phyloP scores from a whole-genome alignment of 1,140 invertebrate genomes.

The Zaprionus ghesquierei region DNA sequence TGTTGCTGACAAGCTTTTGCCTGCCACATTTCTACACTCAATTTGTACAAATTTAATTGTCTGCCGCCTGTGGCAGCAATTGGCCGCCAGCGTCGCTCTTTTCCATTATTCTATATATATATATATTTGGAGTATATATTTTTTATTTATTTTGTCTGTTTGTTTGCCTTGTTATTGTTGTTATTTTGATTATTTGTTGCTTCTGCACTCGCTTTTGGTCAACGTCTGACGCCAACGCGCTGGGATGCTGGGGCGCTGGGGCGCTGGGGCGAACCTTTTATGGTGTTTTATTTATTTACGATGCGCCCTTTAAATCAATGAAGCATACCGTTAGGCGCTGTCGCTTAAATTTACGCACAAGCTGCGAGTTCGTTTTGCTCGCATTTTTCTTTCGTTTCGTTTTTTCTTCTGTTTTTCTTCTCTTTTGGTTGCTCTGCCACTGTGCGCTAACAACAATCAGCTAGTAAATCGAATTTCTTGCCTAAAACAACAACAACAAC shows the following conservation, averaged over 20 bases:
- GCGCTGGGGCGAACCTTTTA: conserved; percentile 50
- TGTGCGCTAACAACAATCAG: conserved; percentile 72
- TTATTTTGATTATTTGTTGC: conserved; percentile 56
- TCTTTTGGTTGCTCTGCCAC: conserved; percentile 32
- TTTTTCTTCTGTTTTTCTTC: background rate
- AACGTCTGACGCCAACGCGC: conserved; percentile 61
- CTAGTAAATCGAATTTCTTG: conserved; percentile 79
- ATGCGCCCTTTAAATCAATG: conserved; percentile 77
- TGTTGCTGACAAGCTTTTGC: conserved; percentile 33
- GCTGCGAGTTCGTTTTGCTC: conserved; percentile 6
- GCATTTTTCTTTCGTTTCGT: background rate
- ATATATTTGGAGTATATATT: too few relatives aligned
- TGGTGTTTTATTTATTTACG: conserved; percentile 77
- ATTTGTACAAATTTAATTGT: conserved; percentile 81
- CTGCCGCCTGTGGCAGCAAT: conserved; percentile 53
- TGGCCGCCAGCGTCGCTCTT: conserved; percentile 13
- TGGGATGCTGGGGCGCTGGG: background rate
- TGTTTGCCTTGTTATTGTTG: conserved; percentile 22
- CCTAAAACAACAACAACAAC: conserved; percentile 73
- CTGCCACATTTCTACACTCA: conserved; percentile 77
- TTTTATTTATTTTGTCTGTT: conserved; percentile 48
- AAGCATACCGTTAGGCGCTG: conserved; percentile 68
- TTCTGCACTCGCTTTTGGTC: conserved; percentile 45
- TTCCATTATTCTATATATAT: conserved; percentile 45
- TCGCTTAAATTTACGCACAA: conserved; percentile 72